phyloP scores from a whole-genome alignment of 2,113 vertebrate genomes.

The Calidris pugnax region DNA sequence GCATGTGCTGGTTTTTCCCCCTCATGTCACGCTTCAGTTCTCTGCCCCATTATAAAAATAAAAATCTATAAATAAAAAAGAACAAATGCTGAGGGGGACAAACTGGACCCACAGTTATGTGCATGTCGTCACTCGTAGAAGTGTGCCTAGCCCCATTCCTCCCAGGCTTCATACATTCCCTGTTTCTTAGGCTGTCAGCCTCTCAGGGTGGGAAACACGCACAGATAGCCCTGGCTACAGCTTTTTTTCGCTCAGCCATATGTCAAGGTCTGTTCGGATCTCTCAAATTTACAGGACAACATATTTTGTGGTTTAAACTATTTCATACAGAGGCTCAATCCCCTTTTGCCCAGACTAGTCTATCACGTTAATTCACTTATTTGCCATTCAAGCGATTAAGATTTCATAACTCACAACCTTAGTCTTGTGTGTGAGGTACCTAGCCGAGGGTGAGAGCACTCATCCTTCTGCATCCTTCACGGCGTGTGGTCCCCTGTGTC shows the following conservation, averaged over 20 bases:
- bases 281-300: not conserved
- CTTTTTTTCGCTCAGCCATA: not conserved
- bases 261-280: not conserved
- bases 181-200: not conserved
- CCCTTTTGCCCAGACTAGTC: not conserved
- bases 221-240: not conserved
- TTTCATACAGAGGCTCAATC: not conserved
- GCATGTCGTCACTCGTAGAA: slow-evolving; percentile 33
- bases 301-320: not conserved
- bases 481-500: not conserved
- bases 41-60: slow-evolving; percentile 61
- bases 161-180: slow-evolving; percentile 34
- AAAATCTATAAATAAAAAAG: slow-evolving; percentile 69
- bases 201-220: not conserved
- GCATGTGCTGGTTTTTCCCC: slow-evolving; percentile 54
- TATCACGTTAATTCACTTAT: not conserved
- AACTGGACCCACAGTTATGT: slow-evolving; percentile 48
- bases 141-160: slow-evolving; percentile 66
- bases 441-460: not conserved
- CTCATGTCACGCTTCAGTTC: not conserved
- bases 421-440: not conserved
- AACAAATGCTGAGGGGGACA: slow-evolving; percentile 62
- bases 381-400: not conserved
- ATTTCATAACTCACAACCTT: not conserved
- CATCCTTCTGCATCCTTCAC: not conserved